A percentile compares a stretch with the other conserved stretches of the same genome.
These are phyloP conservation scores for Drosophila kambysellisi DNA, from an alignment of 2,888 invertebrate genomes.

Conservation along the genomic window DNA sequence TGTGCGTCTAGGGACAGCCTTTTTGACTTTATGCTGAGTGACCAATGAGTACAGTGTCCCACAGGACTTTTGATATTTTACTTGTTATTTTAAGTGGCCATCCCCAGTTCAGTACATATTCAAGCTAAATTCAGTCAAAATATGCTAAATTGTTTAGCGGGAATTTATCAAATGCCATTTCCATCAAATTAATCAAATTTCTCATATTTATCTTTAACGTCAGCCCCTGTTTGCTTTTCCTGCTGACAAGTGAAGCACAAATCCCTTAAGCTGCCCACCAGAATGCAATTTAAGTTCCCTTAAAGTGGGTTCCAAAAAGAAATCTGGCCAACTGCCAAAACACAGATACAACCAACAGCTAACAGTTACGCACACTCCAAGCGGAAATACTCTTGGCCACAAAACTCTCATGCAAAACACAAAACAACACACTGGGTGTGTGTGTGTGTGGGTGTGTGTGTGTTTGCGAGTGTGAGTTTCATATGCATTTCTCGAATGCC, in stretches of 20 bases:
- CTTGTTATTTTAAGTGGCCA: conserved; percentile 47
- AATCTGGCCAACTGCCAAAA: conserved; percentile 15
- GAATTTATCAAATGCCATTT: conserved; percentile 8
- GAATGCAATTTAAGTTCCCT: conserved; percentile 28
- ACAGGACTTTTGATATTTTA: conserved; percentile 46
- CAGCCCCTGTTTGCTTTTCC: neutral
- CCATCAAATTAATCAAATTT: conserved; percentile 11
- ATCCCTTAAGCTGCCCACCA: conserved; percentile 12
- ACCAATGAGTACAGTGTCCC: conserved; percentile 35
- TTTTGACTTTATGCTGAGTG: conserved; percentile 36
- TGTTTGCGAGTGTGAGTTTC: conserved; percentile 18
- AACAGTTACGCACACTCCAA: conserved; percentile 10
- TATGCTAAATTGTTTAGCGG: conserved; percentile 15
- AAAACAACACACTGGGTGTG: conserved; percentile 1
- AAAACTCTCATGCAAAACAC: conserved; percentile 11
- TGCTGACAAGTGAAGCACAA: conserved; percentile 2
- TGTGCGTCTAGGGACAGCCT: conserved; percentile 10
- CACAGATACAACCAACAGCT: conserved; percentile 16
- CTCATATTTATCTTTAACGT: neutral
- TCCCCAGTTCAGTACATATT: conserved; percentile 13
- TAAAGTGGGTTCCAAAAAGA: neutral
- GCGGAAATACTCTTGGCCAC: conserved; percentile 12
- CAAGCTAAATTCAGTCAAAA: conserved; percentile 13
- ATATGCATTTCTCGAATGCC: conserved; percentile 35
- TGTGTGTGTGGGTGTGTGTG: conserved; percentile 12